phyloP scores from a whole-genome alignment of 1,140 invertebrate species.

The Pseudoatta argentina region DNA sequence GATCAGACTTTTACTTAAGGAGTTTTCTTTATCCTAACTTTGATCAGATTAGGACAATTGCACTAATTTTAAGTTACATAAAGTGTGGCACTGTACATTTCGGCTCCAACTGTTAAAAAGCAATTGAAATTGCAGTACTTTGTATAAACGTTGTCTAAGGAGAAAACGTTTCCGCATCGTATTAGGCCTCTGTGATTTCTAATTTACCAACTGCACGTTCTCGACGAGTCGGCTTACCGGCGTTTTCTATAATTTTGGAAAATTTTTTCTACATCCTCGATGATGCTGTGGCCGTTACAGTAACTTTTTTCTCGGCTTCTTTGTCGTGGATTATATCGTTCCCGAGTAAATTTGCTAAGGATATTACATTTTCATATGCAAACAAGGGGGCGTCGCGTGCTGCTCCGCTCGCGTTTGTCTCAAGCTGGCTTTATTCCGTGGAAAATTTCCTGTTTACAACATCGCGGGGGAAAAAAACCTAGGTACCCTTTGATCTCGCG shows the following conservation, averaged over 20 bases:
- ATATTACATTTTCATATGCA: conserved; percentile 71
- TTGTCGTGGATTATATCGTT: conserved; percentile 59
- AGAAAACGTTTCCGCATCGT: too few relatives aligned
- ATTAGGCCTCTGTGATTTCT: neutral
- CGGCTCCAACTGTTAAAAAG: too few relatives aligned
- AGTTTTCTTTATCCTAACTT: too few relatives aligned
- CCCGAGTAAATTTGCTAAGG: conserved; percentile 67
- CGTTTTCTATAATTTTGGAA: neutral
- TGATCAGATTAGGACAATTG: too few relatives aligned
- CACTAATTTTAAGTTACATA: too few relatives aligned
- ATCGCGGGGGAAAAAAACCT: conserved; percentile 37
- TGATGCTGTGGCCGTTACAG: conserved; percentile 37
- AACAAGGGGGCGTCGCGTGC: conserved; percentile 45
- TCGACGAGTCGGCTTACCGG: neutral
- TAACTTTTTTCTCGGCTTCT: conserved; percentile 44
- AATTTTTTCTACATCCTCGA: conserved; percentile 31
- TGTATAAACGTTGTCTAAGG: too few relatives aligned
- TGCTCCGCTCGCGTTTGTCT: conserved; percentile 50
- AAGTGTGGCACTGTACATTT: too few relatives aligned
- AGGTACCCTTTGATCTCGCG: conserved; percentile 41
- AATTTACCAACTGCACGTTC: neutral
- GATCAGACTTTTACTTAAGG: too few relatives aligned
- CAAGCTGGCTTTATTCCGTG: conserved; percentile 57
- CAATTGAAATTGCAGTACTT: too few relatives aligned
- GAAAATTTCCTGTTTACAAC: conserved; percentile 66